Evolutionary conservation across 2,888 invertebrate genomes (phyloP).

Genomic region (Eurytoma adleriae): DNA sequence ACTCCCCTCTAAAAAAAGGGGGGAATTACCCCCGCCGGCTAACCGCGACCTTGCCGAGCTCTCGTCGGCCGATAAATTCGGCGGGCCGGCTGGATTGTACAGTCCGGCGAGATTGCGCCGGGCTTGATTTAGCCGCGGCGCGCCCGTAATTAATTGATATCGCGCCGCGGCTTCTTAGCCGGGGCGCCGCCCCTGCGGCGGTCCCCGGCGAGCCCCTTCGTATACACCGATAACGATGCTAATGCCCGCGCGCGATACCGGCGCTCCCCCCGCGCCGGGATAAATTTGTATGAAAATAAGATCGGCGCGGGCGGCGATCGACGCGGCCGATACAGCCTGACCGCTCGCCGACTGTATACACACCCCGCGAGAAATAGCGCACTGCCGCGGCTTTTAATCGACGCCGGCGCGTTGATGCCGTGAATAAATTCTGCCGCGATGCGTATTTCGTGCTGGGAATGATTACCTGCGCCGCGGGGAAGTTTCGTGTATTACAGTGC

Average conservation of each 20-base stretch:
- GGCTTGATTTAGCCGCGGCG: slow-evolving; percentile 36
- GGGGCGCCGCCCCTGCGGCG: neutral
- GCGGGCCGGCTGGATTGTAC: neutral
- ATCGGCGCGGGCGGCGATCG: slow-evolving; percentile 21
- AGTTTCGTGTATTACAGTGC: too few relatives aligned
- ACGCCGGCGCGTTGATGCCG: neutral
- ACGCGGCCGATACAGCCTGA: neutral
- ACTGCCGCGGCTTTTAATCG: neutral
- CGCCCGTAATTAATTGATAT: slow-evolving; percentile 51
- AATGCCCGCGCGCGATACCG: slow-evolving; percentile 27
- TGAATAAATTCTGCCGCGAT: too few relatives aligned
- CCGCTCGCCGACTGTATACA: too few relatives aligned
- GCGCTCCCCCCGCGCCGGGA: neutral
- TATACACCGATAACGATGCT: slow-evolving; percentile 54
- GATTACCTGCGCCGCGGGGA: too few relatives aligned
- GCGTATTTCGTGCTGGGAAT: too few relatives aligned
- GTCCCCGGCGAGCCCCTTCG: slow-evolving; percentile 44
- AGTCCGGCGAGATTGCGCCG: slow-evolving; percentile 19
- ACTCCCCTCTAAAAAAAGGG: neutral
- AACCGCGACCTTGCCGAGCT: too few relatives aligned
- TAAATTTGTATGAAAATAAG: slow-evolving; percentile 50
- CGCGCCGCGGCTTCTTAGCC: slow-evolving; percentile 25
- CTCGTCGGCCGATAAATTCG: neutral
- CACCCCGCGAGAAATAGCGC: neutral
- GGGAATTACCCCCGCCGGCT: neutral